These are phyloP conservation scores for Neotoma lepida DNA, from an alignment of 2,113 vertebrate genomes.

Conservation along the genomic window DNA sequence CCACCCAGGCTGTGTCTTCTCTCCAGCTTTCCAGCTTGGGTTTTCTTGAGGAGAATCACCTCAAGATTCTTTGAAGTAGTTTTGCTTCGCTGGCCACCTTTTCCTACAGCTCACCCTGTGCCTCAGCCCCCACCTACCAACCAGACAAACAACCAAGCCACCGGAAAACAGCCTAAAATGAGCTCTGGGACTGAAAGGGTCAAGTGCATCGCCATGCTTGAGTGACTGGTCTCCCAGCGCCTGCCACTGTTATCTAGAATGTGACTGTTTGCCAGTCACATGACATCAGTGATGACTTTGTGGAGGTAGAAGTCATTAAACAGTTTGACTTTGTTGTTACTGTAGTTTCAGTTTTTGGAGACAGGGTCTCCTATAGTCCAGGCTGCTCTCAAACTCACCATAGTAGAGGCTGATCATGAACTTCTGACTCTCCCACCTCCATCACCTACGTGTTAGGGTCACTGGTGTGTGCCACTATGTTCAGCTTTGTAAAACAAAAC, in stretches of 20 bases:
- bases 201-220: neutral
- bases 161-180: neutral
- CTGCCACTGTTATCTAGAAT: neutral
- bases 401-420: neutral
- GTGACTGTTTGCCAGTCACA: neutral
- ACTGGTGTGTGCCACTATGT: too few species aligned
- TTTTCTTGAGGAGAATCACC: neutral
- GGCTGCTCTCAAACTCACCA: neutral
- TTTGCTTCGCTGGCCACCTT: neutral
- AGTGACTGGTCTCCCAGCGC: neutral
- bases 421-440: neutral
- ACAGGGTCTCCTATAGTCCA: neutral
- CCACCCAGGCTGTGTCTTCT: slow-evolving; percentile 37
- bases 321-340: neutral
- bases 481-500: neutral
- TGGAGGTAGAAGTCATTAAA: slow-evolving; percentile 7
- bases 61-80: neutral
- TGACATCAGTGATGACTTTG: neutral
- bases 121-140: neutral
- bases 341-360: neutral
- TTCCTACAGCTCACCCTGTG: neutral
- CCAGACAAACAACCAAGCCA: neutral
- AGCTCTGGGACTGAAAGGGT: neutral
- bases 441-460: neutral
- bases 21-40: slow-evolving; percentile 43